These are phyloP conservation scores for Delphinus delphis DNA, from an alignment of 2,113 vertebrate genomes.

Conservation along the genomic window DNA sequence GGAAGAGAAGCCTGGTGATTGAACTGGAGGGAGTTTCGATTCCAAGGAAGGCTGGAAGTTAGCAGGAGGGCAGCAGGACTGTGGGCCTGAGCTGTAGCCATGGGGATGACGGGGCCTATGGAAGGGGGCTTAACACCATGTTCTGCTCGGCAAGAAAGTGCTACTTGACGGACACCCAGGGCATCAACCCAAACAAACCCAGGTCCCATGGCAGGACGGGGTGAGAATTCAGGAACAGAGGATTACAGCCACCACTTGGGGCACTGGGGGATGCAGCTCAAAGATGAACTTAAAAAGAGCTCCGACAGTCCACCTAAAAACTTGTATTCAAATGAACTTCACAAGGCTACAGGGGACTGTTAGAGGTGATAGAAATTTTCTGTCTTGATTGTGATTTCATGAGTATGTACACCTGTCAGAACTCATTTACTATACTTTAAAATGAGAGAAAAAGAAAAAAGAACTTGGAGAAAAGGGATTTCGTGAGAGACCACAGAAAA, in stretches of 20 bases:
- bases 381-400: background rate
- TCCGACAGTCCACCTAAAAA: no score
- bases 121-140: background rate
- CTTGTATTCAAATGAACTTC: background rate
- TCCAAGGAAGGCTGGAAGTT: background rate
- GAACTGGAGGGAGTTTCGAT: background rate
- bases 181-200: background rate
- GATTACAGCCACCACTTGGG: background rate
- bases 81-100: rapidly evolving
- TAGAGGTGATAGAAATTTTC: background rate
- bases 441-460: background rate
- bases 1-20: background rate
- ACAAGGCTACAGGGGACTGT: background rate
- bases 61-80: rapidly evolving
- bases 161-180: background rate
- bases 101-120: rapidly evolving
- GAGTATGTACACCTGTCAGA: background rate
- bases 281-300: background rate
- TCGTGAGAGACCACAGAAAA: background rate
- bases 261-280: background rate
- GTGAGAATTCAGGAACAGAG: background rate
- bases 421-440: background rate
- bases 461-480: background rate
- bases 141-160: background rate
- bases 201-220: rapidly evolving